Evolutionary conservation across 1,140 invertebrate genomes (phyloP).

Genomic region (Cydia splendana): DNA sequence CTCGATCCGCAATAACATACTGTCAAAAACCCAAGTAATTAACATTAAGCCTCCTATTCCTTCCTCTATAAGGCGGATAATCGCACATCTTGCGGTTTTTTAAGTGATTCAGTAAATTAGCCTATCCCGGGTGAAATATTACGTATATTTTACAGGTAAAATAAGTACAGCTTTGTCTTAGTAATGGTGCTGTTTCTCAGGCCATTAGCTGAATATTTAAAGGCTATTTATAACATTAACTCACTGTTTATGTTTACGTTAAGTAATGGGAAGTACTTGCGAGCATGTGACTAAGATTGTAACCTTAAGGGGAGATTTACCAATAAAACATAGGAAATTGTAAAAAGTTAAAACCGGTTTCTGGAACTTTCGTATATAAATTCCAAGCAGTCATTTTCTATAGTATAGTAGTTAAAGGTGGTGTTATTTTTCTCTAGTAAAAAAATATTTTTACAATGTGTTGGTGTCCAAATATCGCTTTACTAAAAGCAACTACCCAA

Average conservation of each 20-base stretch:
- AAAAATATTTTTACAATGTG: too few relatives aligned
- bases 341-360: too few relatives aligned
- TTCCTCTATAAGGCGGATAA: not conserved
- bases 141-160: constrained; percentile 32
- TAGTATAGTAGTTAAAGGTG: too few relatives aligned
- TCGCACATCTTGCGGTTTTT: constrained; percentile 20
- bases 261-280: not conserved
- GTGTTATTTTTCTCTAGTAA: too few relatives aligned
- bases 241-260: constrained; percentile 13
- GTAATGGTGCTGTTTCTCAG: constrained; percentile 28
- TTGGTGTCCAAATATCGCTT: too few relatives aligned
- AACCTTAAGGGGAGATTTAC: not conserved
- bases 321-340: too few relatives aligned
- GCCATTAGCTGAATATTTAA: constrained; percentile 32
- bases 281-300: not conserved
- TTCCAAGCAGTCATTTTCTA: too few relatives aligned
- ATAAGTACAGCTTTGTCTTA: constrained; percentile 31
- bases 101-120: constrained; percentile 31
- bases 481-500: too few relatives aligned
- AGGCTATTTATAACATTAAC: constrained; percentile 30
- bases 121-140: constrained; percentile 21
- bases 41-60: constrained; percentile 3
- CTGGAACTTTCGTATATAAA: too few relatives aligned
- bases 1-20: constrained; percentile 1
- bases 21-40: constrained; percentile 27